These are phyloP conservation scores for Hirtodrosophila confusa DNA, from an alignment of 2,888 invertebrate genomes.

Conservation along the genomic window DNA sequence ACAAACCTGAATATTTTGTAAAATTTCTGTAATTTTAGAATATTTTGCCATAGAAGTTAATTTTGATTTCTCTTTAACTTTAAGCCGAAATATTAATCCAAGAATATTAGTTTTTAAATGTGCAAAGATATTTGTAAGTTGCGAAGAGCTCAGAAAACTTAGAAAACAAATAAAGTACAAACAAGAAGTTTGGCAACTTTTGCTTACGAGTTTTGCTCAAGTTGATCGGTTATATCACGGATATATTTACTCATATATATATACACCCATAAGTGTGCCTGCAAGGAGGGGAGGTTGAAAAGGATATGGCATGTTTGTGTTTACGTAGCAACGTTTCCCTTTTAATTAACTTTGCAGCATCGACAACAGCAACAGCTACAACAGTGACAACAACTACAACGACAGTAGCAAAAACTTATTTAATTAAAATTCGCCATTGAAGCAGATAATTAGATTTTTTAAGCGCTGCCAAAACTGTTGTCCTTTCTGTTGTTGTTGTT, in stretches of 20 bases:
- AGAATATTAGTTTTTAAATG: too few species aligned
- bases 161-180: too few species aligned
- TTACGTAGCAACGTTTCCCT: slow-evolving; percentile 49
- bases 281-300: slow-evolving; percentile 1
- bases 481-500: slow-evolving; percentile 16
- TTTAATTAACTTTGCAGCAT: slow-evolving; percentile 72
- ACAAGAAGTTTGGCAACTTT: slow-evolving; percentile 8
- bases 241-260: not conserved
- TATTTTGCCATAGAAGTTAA: too few species aligned
- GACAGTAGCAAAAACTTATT: slow-evolving; percentile 68
- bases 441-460: slow-evolving; percentile 73
- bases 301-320: slow-evolving; percentile 8
- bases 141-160: not conserved
- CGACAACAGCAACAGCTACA: slow-evolving; percentile 27
- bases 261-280: not conserved
- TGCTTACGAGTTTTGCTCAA: slow-evolving; percentile 13
- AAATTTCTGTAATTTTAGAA: too few species aligned
- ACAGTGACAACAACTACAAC: slow-evolving; percentile 10
- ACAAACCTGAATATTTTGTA: too few species aligned
- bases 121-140: too few species aligned
- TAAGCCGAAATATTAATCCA: too few species aligned
- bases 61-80: too few species aligned
- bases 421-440: slow-evolving; percentile 73
- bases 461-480: slow-evolving; percentile 27
- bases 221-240: slow-evolving; percentile 3